Evolutionary conservation across 2,113 vertebrate species (phyloP).

Genomic region (Ornithorhynchus anatinus): DNA sequence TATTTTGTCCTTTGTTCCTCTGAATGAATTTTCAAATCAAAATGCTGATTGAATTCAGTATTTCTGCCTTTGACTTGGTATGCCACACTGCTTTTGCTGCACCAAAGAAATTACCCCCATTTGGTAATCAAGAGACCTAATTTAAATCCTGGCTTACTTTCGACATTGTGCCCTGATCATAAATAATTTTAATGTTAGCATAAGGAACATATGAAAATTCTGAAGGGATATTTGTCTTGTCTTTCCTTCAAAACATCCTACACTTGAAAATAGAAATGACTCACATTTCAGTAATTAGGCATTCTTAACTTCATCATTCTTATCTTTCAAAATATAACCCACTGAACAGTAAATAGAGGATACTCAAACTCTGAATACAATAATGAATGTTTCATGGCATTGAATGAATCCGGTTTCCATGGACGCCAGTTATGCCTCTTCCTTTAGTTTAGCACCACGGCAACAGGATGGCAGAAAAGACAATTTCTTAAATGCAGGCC

Average conservation of each 20-base stretch:
- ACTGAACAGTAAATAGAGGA: constrained; percentile 8
- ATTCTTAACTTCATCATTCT: constrained; percentile 15
- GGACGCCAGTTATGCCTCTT: constrained; percentile 6
- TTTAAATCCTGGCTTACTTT: constrained; percentile 17
- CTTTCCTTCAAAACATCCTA: neutral
- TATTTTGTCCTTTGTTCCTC: neutral
- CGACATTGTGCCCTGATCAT: neutral
- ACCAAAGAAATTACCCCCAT: neutral
- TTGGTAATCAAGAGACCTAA: constrained; percentile 11
- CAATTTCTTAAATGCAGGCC: neutral
- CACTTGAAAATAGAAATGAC: neutral
- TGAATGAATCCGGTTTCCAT: constrained; percentile 34
- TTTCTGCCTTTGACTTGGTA: neutral
- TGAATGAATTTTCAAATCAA: neutral
- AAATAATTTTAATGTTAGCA: constrained; percentile 21
- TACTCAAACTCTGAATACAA: neutral
- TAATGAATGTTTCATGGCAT: constrained; percentile 18
- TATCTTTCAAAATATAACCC: neutral
- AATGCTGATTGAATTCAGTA: neutral
- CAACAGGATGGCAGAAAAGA: constrained; percentile 10
- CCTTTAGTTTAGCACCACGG: neutral
- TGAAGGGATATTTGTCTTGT: constrained; percentile 16
- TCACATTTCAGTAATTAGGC: constrained; percentile 12
- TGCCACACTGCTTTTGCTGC: neutral
- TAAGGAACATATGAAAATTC: constrained; percentile 1